Percentiles rank a stretch among this genome's conserved stretches.
Conservation (phyloP, 2,888 invertebrate species). For the Taenaris catops region DNA sequence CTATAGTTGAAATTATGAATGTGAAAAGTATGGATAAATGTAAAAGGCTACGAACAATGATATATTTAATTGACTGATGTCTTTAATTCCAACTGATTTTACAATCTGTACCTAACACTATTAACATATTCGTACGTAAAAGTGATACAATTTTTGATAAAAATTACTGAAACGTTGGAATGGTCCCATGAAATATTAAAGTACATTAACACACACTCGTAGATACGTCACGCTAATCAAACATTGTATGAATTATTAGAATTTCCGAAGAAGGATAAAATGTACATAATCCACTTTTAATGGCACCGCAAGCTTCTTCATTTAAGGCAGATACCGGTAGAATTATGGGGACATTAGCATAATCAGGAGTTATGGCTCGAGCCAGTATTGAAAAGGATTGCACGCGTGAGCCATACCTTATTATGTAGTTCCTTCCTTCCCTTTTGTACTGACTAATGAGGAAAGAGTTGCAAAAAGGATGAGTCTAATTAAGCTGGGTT, state of each 20-base stretch:
- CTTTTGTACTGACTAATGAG: constrained; percentile 29
- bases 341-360: constrained; percentile 39
- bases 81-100: too few relatives aligned
- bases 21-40: too few relatives aligned
- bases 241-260: constrained; percentile 9
- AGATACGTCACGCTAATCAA: not conserved
- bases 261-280: constrained; percentile 8
- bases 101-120: too few relatives aligned
- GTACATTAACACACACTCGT: not conserved
- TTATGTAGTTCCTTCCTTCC: constrained; percentile 37
- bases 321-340: constrained; percentile 27
- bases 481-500: constrained; percentile 16
- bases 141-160: too few relatives aligned
- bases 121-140: too few relatives aligned
- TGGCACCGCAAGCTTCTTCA: constrained; percentile 25
- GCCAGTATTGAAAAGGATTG: constrained; percentile 37
- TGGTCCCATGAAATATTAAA: not conserved
- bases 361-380: constrained; percentile 40
- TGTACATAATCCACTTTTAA: constrained; percentile 32
- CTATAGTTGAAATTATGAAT: too few relatives aligned
- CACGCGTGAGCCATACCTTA: constrained; percentile 38
- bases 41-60: too few relatives aligned
- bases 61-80: too few relatives aligned
- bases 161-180: too few relatives aligned
- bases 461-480: constrained; percentile 23